phyloP scores from a whole-genome alignment of 2,113 vertebrate species.

The Elgaria multicarinata region DNA sequence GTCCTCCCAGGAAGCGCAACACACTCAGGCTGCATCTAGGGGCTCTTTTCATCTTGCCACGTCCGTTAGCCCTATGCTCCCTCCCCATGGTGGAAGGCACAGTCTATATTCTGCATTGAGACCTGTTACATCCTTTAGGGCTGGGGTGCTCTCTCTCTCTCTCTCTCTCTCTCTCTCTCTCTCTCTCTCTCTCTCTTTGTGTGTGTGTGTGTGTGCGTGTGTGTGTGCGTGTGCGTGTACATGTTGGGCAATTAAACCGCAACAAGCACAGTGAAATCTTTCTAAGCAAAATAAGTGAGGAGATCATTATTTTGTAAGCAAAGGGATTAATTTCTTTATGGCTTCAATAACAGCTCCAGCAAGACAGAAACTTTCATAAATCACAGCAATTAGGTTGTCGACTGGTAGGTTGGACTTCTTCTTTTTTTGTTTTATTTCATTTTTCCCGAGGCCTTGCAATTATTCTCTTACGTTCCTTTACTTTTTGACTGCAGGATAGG shows the following conservation, averaged over 20 bases:
- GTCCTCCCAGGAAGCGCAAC: not conserved
- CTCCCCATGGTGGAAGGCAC: no score
- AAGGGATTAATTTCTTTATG: constrained; percentile 16
- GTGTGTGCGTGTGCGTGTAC: not conserved
- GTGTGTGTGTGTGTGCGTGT: no score
- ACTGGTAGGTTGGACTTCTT: not conserved
- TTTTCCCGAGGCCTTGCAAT: constrained; percentile 1
- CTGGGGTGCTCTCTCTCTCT: no score
- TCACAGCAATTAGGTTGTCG: not conserved
- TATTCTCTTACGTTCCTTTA: constrained; percentile 22
- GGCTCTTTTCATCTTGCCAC: no score
- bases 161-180: no score
- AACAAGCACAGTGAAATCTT: constrained; percentile 8
- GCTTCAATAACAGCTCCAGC: not conserved
- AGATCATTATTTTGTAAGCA: not conserved
- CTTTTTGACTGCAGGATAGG: constrained; percentile 11
- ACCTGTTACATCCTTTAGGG: not conserved
- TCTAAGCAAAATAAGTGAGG: constrained; percentile 29
- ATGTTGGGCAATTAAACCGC: constrained; percentile 6
- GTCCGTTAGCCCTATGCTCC: no score
- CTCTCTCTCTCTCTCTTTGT: no score
- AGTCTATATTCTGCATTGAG: not conserved
- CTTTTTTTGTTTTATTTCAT: not conserved
- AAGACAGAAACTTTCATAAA: constrained; percentile 8
- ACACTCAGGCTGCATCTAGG: not conserved